Conservation (phyloP, 2,113 vertebrate genomes). For the Python bivittatus region DNA sequence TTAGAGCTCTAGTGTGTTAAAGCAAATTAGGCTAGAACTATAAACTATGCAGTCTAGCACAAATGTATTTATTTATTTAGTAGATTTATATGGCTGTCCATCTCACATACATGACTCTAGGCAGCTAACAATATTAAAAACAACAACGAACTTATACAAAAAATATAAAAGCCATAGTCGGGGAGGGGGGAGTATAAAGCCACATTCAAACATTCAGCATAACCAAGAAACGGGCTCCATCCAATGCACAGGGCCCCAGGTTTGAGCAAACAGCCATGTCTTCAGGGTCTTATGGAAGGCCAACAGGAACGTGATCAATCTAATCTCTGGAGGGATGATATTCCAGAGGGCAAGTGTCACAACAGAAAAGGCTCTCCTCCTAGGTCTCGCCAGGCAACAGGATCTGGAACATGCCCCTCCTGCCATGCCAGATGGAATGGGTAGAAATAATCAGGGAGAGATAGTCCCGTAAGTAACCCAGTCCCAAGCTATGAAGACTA, state of each 20-base stretch:
- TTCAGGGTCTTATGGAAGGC: background rate
- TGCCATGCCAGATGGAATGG: background rate
- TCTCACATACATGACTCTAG: background rate
- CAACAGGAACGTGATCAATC: background rate
- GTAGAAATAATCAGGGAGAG: background rate
- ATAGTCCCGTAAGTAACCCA: background rate
- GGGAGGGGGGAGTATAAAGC: background rate
- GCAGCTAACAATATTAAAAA: background rate
- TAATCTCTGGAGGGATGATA: background rate
- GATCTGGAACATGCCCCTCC: background rate
- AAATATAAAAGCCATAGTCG: background rate
- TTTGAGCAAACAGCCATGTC: background rate
- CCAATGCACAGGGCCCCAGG: background rate
- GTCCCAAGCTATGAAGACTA: background rate
- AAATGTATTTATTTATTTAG: background rate
- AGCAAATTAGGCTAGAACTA: background rate
- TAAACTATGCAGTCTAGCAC: background rate
- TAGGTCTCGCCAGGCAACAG: background rate
- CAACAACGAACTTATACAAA: background rate
- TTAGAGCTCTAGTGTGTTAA: background rate
- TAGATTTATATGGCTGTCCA: background rate
- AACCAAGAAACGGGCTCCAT: background rate
- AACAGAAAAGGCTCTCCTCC: background rate
- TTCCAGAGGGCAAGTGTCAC: background rate
- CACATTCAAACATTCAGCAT: background rate